These are phyloP conservation scores for Geotrupes spiniger DNA, from an alignment of 2,888 invertebrate genomes.

Conservation along the genomic window DNA sequence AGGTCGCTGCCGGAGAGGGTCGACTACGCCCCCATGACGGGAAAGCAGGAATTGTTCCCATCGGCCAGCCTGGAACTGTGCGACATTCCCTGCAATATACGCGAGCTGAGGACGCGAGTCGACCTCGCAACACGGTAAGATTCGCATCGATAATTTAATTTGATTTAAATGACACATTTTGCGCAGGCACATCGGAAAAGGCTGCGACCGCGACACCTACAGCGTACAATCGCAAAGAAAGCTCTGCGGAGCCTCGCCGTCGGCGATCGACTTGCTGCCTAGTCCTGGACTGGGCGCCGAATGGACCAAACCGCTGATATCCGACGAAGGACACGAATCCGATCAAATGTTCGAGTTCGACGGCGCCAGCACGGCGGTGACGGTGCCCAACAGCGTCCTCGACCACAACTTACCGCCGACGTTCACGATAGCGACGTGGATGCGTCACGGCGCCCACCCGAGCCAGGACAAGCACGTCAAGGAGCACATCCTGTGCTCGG, in stretches of 20 bases:
- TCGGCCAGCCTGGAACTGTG: conserved; percentile 67
- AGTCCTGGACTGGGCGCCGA: conserved; percentile 74
- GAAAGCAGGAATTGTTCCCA: conserved; percentile 77
- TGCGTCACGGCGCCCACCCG: conserved; percentile 82
- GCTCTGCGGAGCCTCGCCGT: conserved; percentile 80
- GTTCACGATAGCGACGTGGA: conserved; percentile 92
- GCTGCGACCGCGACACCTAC: conserved; percentile 94
- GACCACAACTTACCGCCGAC: conserved; percentile 75
- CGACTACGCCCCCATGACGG: conserved; percentile 82
- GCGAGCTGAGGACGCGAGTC: conserved; percentile 53
- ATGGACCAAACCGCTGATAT: conserved; percentile 79
- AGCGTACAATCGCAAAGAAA: conserved; percentile 80
- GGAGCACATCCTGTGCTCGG: conserved; percentile 95
- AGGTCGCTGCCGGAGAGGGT: conserved; percentile 76
- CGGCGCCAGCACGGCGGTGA: conserved; percentile 82
- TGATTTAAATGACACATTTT: conserved; percentile 30
- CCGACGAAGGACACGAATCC: conserved; percentile 77
- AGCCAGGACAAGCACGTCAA: conserved; percentile 86
- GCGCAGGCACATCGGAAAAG: conserved; percentile 89
- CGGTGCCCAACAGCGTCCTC: conserved; percentile 74
- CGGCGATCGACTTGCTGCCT: conserved; percentile 84
- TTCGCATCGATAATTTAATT: conserved; percentile 12
- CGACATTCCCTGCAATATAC: conserved; percentile 58
- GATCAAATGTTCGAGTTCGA: conserved; percentile 96
- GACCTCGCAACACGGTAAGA: conserved; percentile 50